These are phyloP conservation scores for Pammene aurita DNA, from an alignment of 2,888 invertebrate genomes.

Conservation along the genomic window DNA sequence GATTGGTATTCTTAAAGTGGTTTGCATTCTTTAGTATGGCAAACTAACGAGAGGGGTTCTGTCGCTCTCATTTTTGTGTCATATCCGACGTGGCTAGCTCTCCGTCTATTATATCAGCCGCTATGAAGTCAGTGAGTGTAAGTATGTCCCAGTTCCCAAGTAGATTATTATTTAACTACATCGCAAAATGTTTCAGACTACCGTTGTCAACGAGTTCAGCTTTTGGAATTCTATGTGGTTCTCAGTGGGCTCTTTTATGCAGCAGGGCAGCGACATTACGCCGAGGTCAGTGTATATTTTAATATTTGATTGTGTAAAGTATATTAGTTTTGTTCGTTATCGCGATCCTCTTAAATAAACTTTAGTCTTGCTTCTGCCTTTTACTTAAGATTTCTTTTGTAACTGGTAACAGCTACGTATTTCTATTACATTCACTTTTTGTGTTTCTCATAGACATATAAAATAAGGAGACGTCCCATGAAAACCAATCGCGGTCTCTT, in stretches of 20 bases:
- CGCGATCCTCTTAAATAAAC: slow-evolving; percentile 24
- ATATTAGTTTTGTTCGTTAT: slow-evolving; percentile 42
- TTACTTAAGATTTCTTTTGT: background rate
- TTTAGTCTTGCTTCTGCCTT: slow-evolving; percentile 13
- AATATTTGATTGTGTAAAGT: slow-evolving; percentile 50
- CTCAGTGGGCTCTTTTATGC: slow-evolving; percentile 98
- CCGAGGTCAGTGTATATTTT: slow-evolving; percentile 88
- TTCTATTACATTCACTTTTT: too few species aligned
- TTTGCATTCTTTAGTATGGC: too few species aligned
- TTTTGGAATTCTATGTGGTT: slow-evolving; percentile 99
- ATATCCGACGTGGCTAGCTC: too few species aligned
- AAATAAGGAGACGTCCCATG: too few species aligned
- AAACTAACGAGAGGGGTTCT: too few species aligned
- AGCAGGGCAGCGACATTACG: slow-evolving; percentile 98
- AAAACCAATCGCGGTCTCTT: too few species aligned
- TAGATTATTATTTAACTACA: slow-evolving; percentile 29
- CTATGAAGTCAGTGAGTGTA: too few species aligned
- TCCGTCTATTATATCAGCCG: too few species aligned
- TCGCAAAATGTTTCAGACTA: slow-evolving; percentile 71
- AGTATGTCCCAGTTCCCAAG: background rate
- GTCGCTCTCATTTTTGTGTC: too few species aligned
- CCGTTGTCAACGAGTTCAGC: slow-evolving; percentile 95
- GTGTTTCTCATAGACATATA: too few species aligned
- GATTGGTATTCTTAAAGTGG: too few species aligned
- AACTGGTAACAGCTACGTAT: background rate